Percentiles rank a stretch among this genome's conserved stretches.
phyloP scores from a whole-genome alignment of 2,113 vertebrate genomes.

The Arvicanthis niloticus region DNA sequence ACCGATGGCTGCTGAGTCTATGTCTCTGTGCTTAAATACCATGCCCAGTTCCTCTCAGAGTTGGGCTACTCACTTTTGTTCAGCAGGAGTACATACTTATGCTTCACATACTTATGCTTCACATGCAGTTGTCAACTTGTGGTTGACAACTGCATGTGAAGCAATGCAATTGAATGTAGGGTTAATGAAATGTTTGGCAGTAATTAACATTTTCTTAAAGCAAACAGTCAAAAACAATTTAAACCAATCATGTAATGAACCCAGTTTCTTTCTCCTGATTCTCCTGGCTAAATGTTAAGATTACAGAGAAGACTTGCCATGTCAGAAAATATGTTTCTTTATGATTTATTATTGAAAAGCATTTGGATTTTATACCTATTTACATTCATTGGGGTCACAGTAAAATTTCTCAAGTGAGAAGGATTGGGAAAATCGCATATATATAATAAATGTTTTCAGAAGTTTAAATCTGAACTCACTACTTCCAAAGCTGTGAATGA shows the following conservation, averaged over 20 bases:
- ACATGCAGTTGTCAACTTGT: no score
- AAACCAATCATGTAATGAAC: neutral
- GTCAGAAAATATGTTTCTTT: neutral
- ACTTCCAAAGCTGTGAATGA: neutral
- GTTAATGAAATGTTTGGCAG: neutral
- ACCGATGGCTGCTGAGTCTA: neutral
- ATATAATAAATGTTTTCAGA: neutral
- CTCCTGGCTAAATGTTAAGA: neutral
- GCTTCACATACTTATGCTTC: neutral
- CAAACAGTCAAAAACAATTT: neutral
- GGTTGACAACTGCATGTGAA: neutral
- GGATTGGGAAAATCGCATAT: no score
- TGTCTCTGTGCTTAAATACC: accelerated
- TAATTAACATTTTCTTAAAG: neutral
- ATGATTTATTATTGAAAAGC: neutral
- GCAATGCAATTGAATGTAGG: neutral
- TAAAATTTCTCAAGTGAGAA: neutral
- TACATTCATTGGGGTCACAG: neutral
- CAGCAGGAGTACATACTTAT: neutral
- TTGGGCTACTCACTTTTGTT: neutral
- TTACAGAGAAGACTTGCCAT: neutral
- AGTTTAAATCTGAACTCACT: neutral
- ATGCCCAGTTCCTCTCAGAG: neutral
- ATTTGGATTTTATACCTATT: neutral
- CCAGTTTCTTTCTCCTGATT: neutral